Evolutionary conservation across 2,113 vertebrate species (phyloP), one percentile per base, ranked within the genome.

Genomic region (Oryzias melastigma): DNA sequence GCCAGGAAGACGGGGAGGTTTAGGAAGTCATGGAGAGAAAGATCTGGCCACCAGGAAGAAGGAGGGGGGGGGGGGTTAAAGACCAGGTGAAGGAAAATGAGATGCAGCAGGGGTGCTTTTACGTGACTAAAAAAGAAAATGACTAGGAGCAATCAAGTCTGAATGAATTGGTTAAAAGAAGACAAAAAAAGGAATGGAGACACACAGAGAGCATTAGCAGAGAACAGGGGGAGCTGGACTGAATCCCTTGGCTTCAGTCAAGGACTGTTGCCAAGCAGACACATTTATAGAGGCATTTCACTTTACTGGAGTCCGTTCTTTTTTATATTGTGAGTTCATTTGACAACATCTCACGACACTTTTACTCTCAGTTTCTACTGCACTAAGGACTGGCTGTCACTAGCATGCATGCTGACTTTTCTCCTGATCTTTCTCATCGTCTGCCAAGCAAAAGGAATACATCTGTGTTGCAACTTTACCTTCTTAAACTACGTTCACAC

Each of bases 351-450:
- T 60, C 70, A 48, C 73, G 52, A 77, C 27, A 35, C 58, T 66
- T 25, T n/a, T 22, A 55, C 67, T 65, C 63, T 52, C 64, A 68
- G 29, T 57, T 27, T 40, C 14, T n/a, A 63, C 57, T 58, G 79
- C 76, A 77, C 77, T 14, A 50, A 72, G 59, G 84, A 75, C 65
- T 1, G 22, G 58, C 69, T 79, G 73, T 80, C 77, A 82, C 73
- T 35, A n/a, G n/a, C n/a, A n/a, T 22, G 22, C 22, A 22, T 62
- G 71, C 63, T 58, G 63, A 51, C 64, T 16, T 67, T 68, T 14
- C 4, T 66, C 73, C 62, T 45, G 54, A 56, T 41, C 56, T 8
- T n/a, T 18, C 16, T 27, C 56, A 18, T n/a, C 24, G 17, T 42
- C 48, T 62, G 25, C 4, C 25, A 27, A 27, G 25, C 25, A 27